Evolutionary conservation across 2,113 vertebrate species (phyloP).

Genomic region (Aptenodytes forsteri): DNA sequence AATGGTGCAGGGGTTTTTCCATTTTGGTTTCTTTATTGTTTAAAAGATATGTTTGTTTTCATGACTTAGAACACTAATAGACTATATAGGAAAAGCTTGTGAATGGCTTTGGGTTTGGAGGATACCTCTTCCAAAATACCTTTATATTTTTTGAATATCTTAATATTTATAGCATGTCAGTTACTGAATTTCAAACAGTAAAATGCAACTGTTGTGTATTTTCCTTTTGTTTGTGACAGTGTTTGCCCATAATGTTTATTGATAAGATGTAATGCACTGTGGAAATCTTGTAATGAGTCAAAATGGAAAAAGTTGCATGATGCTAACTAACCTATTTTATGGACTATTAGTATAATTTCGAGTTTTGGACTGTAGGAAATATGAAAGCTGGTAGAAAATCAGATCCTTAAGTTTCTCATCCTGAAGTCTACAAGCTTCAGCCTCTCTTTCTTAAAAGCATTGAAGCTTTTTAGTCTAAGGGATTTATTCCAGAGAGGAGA

Average conservation of each 20-base stretch:
- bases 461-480: background rate
- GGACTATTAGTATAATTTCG: background rate
- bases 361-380: background rate
- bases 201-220: background rate
- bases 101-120: background rate
- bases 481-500: background rate
- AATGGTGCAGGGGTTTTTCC: fast-evolving
- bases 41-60: background rate
- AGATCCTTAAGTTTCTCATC: background rate
- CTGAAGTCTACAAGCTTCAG: background rate
- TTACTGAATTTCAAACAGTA: background rate
- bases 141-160: background rate
- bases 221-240: background rate
- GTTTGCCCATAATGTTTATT: background rate
- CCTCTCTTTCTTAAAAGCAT: background rate
- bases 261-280: background rate
- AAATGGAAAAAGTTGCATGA: background rate
- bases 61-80: background rate
- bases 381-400: background rate
- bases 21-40: background rate
- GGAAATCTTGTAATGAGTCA: background rate
- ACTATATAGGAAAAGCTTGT: background rate
- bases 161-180: background rate
- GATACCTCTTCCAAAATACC: background rate
- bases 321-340: background rate